Base-by-base conservation (phyloP, 2,113 vertebrate species). In the Erinaceus europaeus region DNA sequence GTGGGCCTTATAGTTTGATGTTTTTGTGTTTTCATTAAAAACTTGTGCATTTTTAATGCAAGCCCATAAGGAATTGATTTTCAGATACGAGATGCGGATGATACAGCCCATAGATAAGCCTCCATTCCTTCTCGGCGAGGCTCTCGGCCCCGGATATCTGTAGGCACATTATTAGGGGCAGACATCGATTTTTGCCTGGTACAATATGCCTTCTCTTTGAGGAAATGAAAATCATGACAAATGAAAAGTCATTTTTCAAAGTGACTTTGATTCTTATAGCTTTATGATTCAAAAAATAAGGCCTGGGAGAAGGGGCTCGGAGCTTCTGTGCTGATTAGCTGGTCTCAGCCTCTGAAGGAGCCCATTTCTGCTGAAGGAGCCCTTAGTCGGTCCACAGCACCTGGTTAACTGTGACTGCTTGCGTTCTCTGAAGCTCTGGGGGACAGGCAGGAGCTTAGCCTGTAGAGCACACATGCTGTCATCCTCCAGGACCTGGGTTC, bases 191-290 rank as follows among this genome's bases (percentile, higher is more conserved):
- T 91, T 91, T 75, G 59, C 89, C 75, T 21, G 23, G 38, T 42
- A 40, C 57, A 77, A 36, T 89, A 53, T 84, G 69, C 87, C 86
- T 96, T 78, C 85, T 75, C 69, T 94, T 90, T 86, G 89, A 93
- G 93, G 90, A 95, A 93, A 82, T 93, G 89, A 90, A 86, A 94
- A 82, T 90, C 84, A 91, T 64, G 88, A 87, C 89, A 80, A 90
- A 86, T 86, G 65, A 92, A 91, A 92, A 91, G 67, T 61, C 82
- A 75, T 89, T 93, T 92, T 91, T 92, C 92, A 94, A 91, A 94
- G 67, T 88, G 85, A 93, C 88, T 90, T 92, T 93, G 91, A 75
- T 86, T 72, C 85, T 52, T 73, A 21, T 27, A 8, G 76, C 74
- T n/a, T 86, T 84, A 42, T 44, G 86, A 61, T 89, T 90, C n/a